A percentile compares a stretch with the other conserved stretches of the same genome.
These are phyloP conservation scores for Alces alces DNA, from an alignment of 2,113 vertebrate genomes.

Conservation along the genomic window DNA sequence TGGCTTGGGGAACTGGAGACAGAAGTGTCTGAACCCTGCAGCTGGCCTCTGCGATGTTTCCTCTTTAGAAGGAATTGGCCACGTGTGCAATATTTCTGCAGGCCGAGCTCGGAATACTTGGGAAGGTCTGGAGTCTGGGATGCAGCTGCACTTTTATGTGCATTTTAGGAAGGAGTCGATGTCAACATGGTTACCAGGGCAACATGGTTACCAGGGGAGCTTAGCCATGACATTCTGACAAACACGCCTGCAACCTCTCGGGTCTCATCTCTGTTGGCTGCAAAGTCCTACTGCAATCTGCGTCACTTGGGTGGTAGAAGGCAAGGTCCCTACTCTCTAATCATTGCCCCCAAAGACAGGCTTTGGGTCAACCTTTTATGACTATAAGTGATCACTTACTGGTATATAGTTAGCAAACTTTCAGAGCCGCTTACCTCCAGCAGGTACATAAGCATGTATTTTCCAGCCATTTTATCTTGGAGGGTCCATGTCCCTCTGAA, in stretches of 20 bases:
- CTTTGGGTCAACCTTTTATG: no score
- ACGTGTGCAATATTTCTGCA: not conserved
- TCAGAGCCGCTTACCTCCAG: rapidly evolving
- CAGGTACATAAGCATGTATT: rapidly evolving
- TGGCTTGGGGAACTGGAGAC: rapidly evolving
- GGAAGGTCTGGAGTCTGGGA: not conserved
- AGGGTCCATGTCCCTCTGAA: rapidly evolving
- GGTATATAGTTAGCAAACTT: not conserved
- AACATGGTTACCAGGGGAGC: rapidly evolving
- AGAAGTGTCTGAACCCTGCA: not conserved
- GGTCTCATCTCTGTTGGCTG: not conserved
- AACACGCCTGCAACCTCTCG: not conserved
- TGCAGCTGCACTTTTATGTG: not conserved
- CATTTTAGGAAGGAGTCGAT: not conserved
- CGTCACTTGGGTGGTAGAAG: not conserved
- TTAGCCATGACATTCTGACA: not conserved
- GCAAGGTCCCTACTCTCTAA: not conserved
- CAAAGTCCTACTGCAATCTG: not conserved
- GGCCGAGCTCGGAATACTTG: not conserved
- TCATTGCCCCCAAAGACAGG: not conserved
- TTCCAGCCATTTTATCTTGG: not conserved
- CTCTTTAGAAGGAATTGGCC: not conserved
- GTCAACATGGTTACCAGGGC: not conserved
- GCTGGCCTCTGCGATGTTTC: not conserved
- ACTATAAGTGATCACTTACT: rapidly evolving